Evolutionary conservation across 2,797 vertebrate genomes (phyloP).

Genomic region (Cichlasoma orientale): DNA sequence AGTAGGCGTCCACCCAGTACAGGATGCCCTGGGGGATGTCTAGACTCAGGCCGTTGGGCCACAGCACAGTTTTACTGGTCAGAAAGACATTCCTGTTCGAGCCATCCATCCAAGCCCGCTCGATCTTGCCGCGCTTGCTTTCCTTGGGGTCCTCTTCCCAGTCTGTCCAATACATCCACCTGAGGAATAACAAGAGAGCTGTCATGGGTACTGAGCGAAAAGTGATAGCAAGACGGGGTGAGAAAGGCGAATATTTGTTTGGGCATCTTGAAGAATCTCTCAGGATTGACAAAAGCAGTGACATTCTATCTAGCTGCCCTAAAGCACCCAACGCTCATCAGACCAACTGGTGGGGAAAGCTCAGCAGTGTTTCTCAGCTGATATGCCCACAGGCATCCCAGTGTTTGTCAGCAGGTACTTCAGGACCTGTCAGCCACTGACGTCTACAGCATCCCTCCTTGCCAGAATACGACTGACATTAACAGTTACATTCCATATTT

Average conservation of each 20-base stretch:
- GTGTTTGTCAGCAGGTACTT: conserved; percentile 33
- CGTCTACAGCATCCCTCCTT: neutral
- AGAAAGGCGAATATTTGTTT: neutral
- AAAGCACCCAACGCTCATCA: conserved; percentile 3
- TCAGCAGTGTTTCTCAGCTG: neutral
- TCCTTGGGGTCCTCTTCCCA: conserved; percentile 99
- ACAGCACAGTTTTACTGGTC: conserved; percentile 94
- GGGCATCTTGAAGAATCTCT: neutral
- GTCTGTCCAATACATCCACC: conserved; percentile 99
- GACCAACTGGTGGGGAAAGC: neutral
- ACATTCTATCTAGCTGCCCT: conserved; percentile 13
- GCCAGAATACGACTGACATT: conserved; percentile 35
- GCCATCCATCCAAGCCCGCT: conserved; percentile 98
- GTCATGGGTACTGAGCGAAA: neutral
- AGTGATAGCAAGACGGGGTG: neutral
- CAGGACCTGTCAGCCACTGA: conserved; percentile 32
- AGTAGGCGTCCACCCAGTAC: conserved; percentile 98
- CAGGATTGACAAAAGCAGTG: neutral
- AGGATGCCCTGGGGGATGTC: conserved; percentile 92
- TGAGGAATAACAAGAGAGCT: conserved; percentile 49
- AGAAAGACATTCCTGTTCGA: conserved; percentile 92
- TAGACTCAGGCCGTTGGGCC: conserved; percentile 96
- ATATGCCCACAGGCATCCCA: conserved; percentile 22
- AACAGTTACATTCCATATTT: conserved; percentile 44
- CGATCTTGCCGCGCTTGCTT: conserved; percentile 94